Evolutionary conservation across 2,888 invertebrate genomes (phyloP), one percentile per base, ranked within the genome.

Genomic region (Phaonia tiefii): DNA sequence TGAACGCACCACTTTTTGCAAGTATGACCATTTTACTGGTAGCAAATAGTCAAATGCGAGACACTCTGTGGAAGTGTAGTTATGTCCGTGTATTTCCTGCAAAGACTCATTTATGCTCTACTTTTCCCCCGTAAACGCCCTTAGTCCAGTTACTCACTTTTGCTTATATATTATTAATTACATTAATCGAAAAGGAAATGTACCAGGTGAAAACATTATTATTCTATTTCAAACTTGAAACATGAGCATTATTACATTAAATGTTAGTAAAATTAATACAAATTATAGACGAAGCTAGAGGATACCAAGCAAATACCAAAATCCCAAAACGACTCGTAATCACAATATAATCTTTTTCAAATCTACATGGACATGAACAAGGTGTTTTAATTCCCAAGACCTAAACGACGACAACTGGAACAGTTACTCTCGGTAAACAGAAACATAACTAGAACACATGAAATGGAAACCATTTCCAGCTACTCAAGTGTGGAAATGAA

Each of bases 361-460:
- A 81, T 81, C 81, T 75, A 78, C 75, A 81, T 71, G 66, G 70
- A 72, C 72, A 75, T 69, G 67, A 72, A 81, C 81, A 81, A 78
- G 81, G 78, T 81, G 81, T 69, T 78, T 63, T 58, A 69, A 26
- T 81, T 81, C 81, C 69, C 81, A 75, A 78, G 46, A 66, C 70
- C 17, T 65, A 13, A 54, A 13, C 7, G 1, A 25, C 58, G 26
- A 25, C 22, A 49, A 31, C 31, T 31, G 31, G 8, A 54, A 54
- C 54, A 54, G 25, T 54, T 54, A 54, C 13, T 7, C 25, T 31
- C 31, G 31, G 31, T 31, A 31, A 31, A 31, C 31, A n/a, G n/a
- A n/a, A n/a, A n/a, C n/a, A n/a, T n/a, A n/a, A n/a, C n/a, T 44
- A 4, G 44, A 44, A 44, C 44, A 4, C 17, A n/a, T 54, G 22